Evolutionary conservation across 2,888 invertebrate genomes (phyloP), one percentile per base, ranked within the genome.

Genomic region (Sclerodermus sp.): DNA sequence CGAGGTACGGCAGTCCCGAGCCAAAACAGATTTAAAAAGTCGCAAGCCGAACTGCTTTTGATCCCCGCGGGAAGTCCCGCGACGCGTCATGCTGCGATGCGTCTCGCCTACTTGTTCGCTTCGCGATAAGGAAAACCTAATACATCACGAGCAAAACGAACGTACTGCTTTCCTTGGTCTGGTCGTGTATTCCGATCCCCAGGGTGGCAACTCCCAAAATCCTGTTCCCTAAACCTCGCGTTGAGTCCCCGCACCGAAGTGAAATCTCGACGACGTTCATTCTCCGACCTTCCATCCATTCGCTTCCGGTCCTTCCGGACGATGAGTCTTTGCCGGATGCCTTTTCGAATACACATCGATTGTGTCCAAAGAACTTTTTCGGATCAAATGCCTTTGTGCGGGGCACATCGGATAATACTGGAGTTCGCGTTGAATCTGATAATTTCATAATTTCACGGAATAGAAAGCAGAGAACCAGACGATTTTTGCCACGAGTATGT

Each of bases 91-190:
- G 23, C 8, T 23, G 3, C 23, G 8, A 23, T 31, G 47, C 44
- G 29, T 42, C 12, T 29, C 23, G 23, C 23, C 23, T 23, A 23
- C 23, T 23, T n/a, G n/a, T n/a, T 23, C 32, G 14, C 32, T 12
- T 32, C 16, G 16, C 54, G 65, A 66, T 64, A 66, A 66, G 60
- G 38, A 49, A 54, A 53, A 55, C 58, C 55, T 64, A 62, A 66
- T 63, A 57, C 43, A 42, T 36, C 48, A 53, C 42, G 45, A 45
- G 29, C 50, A 23, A 49, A 58, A 54, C 55, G 49, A 57, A 47
- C 51, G 51, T 58, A 37, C 55, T 43, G 23, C 41, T 37, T 42
- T 42, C 42, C 51, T 51, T 54, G 50, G 23, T 23, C 23, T 54
- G 50, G 23, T 23, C 23, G 23, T 23, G 23, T 23, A 23, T 23